phyloP scores from a whole-genome alignment of 2,113 vertebrate species.

The Erpornis zantholeuca region DNA sequence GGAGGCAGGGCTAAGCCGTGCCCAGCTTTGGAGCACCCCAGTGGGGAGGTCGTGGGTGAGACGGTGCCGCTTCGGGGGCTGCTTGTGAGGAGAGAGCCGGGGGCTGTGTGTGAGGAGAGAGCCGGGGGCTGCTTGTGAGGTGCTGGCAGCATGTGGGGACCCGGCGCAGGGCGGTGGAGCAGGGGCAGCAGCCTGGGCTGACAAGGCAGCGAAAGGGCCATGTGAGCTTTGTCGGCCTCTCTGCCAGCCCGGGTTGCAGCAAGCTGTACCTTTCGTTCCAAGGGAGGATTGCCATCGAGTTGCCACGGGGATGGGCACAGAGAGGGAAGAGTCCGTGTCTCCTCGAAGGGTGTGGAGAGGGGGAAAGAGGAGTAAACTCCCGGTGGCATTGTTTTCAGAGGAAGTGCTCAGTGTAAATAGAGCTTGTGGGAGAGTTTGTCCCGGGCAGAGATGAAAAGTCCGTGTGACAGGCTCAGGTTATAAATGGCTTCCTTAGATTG shows the following conservation, averaged over 20 bases:
- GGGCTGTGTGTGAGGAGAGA: accelerated
- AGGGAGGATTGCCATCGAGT: not conserved
- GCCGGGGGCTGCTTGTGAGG: not conserved
- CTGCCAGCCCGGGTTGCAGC: not conserved
- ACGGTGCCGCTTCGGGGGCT: not conserved
- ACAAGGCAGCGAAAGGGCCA: accelerated
- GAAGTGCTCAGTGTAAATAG: slow-evolving; percentile 94
- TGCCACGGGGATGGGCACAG: not conserved
- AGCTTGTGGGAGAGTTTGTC: slow-evolving; percentile 78
- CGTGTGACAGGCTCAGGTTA: slow-evolving; percentile 77
- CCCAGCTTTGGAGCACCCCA: not conserved
- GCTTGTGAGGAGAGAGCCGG: accelerated
- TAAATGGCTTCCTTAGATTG: slow-evolving; percentile 85
- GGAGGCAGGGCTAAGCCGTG: not conserved
- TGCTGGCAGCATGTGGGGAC: not conserved
- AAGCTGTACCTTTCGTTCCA: not conserved
- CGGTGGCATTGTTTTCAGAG: slow-evolving; percentile 92
- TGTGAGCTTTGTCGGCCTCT: not conserved
- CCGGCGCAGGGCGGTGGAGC: accelerated
- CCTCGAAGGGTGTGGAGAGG: slow-evolving; percentile 18
- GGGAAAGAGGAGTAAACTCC: slow-evolving; percentile 65
- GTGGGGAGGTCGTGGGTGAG: accelerated
- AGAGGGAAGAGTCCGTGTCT: not conserved
- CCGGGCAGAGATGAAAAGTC: slow-evolving; percentile 80
- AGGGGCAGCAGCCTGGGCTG: not conserved